Evolutionary conservation across 1,140 invertebrate genomes (phyloP), one percentile per base, ranked within the genome.

Genomic region (Proales similis): DNA sequence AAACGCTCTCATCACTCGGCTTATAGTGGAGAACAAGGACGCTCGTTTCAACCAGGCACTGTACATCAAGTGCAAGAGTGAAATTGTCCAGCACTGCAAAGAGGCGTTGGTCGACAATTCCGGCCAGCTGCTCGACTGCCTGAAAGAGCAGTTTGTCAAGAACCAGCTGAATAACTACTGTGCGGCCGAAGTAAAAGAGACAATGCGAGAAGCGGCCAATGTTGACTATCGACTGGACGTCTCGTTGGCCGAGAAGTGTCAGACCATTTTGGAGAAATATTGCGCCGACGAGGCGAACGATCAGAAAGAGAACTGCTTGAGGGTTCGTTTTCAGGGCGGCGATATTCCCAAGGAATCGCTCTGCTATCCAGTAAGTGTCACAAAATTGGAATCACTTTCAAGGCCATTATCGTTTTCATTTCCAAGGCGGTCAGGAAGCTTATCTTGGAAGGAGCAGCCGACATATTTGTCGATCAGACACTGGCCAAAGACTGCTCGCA

Each of bases 21-120:
- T 94, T 82, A 85, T 90, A 57, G 88, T 90, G 73, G 88, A 92
- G 76, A 90, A 88, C 72, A 68, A 64, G 63, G 91, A 98, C 76
- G 88, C 88, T 68, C 81, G 91, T 66, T 84, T 97, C 45, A 95
- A 97, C 79, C 86, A 87, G 12, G 79, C 82, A 5, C 78, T 97
- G 26, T 84, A 87, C 71, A 82, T 82, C 64, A 81, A 82, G 4
- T 94, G 90, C 70, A 77, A 79, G 29, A 68, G 75, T 64, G 88
- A 90, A 68, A 86, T 84, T 72, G 74, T 74, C 65, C 83, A 83
- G 69, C 85, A 83, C 69, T 89, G 86, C 72, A 62, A 62, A 1
- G 48, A 74, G 36, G 74, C 82, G 48, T 69, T 79, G 38, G 66
- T 66, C 20, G 65, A 60, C 17, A 70, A 45, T 67, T 70, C 9